Conservation (phyloP, 2,888 invertebrate species). For the Macaria notata region DNA sequence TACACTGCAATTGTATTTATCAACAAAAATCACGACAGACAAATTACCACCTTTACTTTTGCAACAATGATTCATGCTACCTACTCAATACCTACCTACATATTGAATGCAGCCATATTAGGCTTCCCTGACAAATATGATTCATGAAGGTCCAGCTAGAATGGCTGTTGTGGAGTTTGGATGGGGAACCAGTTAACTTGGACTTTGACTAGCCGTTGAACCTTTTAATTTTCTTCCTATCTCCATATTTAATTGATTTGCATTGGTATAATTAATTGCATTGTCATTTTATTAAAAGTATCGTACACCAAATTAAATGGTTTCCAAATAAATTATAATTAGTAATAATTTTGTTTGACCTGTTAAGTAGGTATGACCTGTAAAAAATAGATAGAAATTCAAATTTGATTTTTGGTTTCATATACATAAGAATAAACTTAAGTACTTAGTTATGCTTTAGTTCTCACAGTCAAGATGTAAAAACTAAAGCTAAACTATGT, state of each 20-base stretch:
- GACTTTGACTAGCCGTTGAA: slow-evolving; percentile 13
- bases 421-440: no score
- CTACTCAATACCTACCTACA: not conserved
- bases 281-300: no score
- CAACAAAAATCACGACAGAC: not conserved
- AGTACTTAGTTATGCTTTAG: no score
- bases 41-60: slow-evolving; percentile 1
- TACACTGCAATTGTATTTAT: not conserved
- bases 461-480: no score
- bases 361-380: no score
- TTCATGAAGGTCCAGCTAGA: slow-evolving; percentile 6
- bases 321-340: no score
- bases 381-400: no score
- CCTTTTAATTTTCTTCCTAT: slow-evolving; percentile 7
- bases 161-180: slow-evolving; percentile 5
- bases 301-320: no score
- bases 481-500: no score
- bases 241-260: not conserved
- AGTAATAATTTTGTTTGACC: no score
- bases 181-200: slow-evolving; percentile 5
- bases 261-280: no score
- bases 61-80: slow-evolving; percentile 18
- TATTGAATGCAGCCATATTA: slow-evolving; percentile 14
- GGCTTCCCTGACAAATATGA: slow-evolving; percentile 16
- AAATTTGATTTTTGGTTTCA: no score